Evolutionary conservation across 2,888 invertebrate species (phyloP).

Genomic region (Cecidostiba fungosa): DNA sequence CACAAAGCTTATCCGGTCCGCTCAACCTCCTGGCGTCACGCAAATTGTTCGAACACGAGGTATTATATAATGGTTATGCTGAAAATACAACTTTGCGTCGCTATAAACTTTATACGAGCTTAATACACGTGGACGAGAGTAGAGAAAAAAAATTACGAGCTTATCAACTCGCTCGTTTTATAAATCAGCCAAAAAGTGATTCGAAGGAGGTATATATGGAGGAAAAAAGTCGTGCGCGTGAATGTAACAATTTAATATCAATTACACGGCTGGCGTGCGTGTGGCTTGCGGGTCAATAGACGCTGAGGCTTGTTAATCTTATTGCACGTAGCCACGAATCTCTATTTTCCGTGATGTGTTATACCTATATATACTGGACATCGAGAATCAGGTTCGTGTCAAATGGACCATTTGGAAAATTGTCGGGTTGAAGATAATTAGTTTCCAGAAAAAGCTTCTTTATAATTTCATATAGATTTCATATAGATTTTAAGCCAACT

Average conservation of each 20-base stretch:
- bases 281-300: neutral
- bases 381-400: neutral
- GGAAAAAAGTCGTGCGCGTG: neutral
- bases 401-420: constrained; percentile 41
- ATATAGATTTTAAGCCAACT: neutral
- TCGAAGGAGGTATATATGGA: neutral
- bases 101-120: neutral
- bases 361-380: neutral
- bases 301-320: constrained; percentile 58
- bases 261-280: constrained; percentile 35
- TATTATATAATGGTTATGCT: constrained; percentile 2
- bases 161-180: constrained; percentile 42
- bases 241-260: constrained; percentile 53
- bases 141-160: neutral
- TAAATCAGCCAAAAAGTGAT: constrained; percentile 34
- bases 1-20: constrained; percentile 23
- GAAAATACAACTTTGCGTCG: constrained; percentile 6
- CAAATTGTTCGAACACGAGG: constrained; percentile 32
- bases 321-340: constrained; percentile 56
- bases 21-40: constrained; percentile 36
- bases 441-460: neutral
- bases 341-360: constrained; percentile 39
- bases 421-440: neutral
- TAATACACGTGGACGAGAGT: neutral
- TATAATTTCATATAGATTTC: no score